Base-by-base conservation (phyloP, 2,113 vertebrate species). In the Salvelinus sp. region DNA sequence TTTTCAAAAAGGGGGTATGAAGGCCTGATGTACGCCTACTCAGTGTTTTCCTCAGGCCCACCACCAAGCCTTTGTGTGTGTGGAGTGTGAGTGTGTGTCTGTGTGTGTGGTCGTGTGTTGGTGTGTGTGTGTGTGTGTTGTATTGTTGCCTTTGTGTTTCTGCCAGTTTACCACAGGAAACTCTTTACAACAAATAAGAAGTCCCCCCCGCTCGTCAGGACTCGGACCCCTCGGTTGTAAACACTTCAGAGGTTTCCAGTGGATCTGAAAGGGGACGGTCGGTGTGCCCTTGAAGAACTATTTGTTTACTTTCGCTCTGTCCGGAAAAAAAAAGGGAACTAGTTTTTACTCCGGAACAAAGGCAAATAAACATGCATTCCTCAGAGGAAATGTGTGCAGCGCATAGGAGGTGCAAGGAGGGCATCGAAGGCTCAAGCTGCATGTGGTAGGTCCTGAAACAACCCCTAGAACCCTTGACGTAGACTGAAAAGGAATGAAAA, bases 161-260 rank as follows among this genome's bases (percentile, higher is more conserved):
- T 60, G 33, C 48, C 79, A 75, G 76, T 93, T 91, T 88, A 90
- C 87, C 90, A 93, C 93, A 91, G 92, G 93, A 93, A 94, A 92
- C 91, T 92, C 90, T 90, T 86, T 89, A 83, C 92, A 91, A 93
- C 90, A 93, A 93, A 92, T 91, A 91, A 91, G 88, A 89, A 18
- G 50, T 4, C 50, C 3, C 16, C 3, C 0, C 50, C 72, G 82
- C 88, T 87, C 76, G 81, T 86, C 74, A 85, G 88, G 90, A 86
- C 88, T 85, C 69, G 85, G 88, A 91, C 87, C 89, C 86, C 87
- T 90, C 85, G 80, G 80, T 79, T 87, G 86, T 90, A 77, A 80
- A 88, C n/a, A 89, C 89, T 91, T 91, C 86, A 85, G 76, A 90
- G 87, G 66, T 79, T 85, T 76, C 14, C 48, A 50, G 10, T 83